phyloP scores from a whole-genome alignment of 2,113 vertebrate species.

The Podocnemis expansa region DNA sequence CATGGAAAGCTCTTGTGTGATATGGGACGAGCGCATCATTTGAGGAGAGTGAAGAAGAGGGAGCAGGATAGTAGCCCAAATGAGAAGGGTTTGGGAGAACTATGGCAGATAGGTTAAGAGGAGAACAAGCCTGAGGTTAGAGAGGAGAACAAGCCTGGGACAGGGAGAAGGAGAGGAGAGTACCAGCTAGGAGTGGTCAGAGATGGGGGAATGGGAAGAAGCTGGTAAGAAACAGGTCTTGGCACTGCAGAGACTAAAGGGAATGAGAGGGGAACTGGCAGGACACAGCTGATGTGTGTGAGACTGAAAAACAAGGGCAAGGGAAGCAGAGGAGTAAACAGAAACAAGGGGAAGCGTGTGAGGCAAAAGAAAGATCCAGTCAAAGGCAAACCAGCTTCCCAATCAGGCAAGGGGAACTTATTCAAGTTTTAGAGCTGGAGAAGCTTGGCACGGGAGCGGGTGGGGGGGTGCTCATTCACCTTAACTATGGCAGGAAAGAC shows the following conservation, averaged over 20 bases:
- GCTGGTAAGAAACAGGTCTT: neutral
- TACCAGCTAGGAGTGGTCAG: neutral
- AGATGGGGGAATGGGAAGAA: neutral
- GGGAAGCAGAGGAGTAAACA: neutral
- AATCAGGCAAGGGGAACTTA: neutral
- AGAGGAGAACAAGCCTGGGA: too few species aligned
- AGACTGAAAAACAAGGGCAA: too few species aligned
- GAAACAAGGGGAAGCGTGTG: neutral
- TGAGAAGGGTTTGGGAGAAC: neutral
- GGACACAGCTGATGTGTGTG: neutral
- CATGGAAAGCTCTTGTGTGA: neutral
- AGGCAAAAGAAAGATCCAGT: neutral
- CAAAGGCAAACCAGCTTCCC: neutral
- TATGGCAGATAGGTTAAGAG: too few species aligned
- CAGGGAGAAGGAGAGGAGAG: neutral
- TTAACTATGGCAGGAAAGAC: neutral
- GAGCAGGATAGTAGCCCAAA: neutral
- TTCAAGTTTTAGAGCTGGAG: neutral
- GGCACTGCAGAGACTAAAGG: neutral
- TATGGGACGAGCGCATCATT: neutral
- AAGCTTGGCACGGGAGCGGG: neutral
- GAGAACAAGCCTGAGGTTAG: too few species aligned
- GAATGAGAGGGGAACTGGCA: neutral
- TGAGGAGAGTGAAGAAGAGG: accelerated
- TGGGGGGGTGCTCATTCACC: neutral